Conservation (phyloP, 2,797 vertebrate species). For the Mormyrops attenuatus region DNA sequence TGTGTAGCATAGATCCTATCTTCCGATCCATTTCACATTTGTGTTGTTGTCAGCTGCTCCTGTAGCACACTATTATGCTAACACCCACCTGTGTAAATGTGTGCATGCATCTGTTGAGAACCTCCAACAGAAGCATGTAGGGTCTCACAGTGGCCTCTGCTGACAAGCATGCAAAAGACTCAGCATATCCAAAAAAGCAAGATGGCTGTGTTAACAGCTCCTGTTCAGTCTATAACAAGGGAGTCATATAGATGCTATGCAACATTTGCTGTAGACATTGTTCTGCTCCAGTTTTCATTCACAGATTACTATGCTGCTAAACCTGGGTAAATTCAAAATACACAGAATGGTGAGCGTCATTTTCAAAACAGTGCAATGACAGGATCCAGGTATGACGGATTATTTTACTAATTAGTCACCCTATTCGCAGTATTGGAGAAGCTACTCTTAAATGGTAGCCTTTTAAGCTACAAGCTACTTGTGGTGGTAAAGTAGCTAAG, state of each 20-base stretch:
- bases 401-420: background rate
- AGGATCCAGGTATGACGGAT: background rate
- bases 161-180: conserved; percentile 44
- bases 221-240: conserved; percentile 21
- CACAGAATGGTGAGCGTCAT: background rate
- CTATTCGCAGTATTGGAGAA: no score
- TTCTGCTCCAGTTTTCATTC: background rate
- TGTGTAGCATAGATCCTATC: background rate
- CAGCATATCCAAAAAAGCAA: conserved; percentile 50
- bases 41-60: background rate
- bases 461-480: no score
- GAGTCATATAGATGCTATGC: background rate
- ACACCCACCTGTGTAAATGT: conserved; percentile 17
- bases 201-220: conserved; percentile 48
- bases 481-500: no score
- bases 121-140: background rate
- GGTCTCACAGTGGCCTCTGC: conserved; percentile 37
- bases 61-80: background rate
- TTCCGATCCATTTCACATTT: background rate
- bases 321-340: background rate
- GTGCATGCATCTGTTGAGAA: background rate
- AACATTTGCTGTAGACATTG: background rate
- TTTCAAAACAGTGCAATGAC: background rate
- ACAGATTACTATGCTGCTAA: background rate
- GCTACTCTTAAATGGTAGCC: no score